Evolutionary conservation across 2,113 vertebrate genomes (phyloP).

Genomic region (Hydrolagus affinis): DNA sequence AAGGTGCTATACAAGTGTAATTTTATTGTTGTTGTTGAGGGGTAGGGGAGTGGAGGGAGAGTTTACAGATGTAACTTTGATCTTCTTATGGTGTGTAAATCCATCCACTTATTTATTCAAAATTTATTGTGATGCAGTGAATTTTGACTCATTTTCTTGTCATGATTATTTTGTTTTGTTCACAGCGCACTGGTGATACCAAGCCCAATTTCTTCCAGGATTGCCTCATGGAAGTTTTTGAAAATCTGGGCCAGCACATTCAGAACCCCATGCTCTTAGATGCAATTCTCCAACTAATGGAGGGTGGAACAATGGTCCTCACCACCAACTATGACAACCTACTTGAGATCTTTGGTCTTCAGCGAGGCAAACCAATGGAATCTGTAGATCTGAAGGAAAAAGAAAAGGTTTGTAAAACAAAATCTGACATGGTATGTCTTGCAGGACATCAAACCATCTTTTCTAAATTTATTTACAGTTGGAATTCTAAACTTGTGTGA

Average conservation of each 20-base stretch:
- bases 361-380: conserved; percentile 56
- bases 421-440: background rate
- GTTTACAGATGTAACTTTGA: too few species aligned
- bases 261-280: conserved; percentile 51
- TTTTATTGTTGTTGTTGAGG: too few species aligned
- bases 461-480: background rate
- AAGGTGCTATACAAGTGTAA: too few species aligned
- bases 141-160: background rate
- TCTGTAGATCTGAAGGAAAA: conserved; percentile 60
- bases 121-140: rapidly evolving
- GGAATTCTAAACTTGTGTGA: background rate
- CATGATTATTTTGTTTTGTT: background rate
- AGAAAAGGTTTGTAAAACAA: conserved; percentile 45
- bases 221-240: conserved; percentile 61
- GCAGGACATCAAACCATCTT: background rate
- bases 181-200: conserved; percentile 49
- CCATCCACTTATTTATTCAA: too few species aligned
- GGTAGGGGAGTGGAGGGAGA: too few species aligned
- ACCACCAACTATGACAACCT: conserved; percentile 61
- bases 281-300: conserved; percentile 54
- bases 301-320: conserved; percentile 54
- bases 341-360: conserved; percentile 58
- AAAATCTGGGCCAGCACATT: conserved; percentile 55
- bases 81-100: too few species aligned
- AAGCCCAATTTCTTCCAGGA: conserved; percentile 65